These are phyloP conservation scores for Xiphydria camelus DNA, from an alignment of 2,888 invertebrate species.

Conservation along the genomic window DNA sequence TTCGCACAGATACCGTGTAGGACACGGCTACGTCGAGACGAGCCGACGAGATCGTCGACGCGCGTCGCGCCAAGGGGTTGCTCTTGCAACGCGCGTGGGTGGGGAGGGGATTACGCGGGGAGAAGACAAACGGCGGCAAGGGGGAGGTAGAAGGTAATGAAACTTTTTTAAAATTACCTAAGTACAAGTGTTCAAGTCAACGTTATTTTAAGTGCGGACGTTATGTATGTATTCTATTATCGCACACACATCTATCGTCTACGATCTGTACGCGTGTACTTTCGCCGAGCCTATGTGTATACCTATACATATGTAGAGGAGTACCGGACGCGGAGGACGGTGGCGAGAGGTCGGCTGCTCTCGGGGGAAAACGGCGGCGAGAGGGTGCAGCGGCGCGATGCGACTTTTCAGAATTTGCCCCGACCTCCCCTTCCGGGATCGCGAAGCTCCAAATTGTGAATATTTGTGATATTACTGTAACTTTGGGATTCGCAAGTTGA, in stretches of 20 bases:
- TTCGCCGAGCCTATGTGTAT: neutral
- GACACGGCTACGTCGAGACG: too few relatives aligned
- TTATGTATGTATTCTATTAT: constrained; percentile 4
- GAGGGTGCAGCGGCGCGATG: too few relatives aligned
- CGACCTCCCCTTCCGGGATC: neutral
- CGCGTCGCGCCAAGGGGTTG: too few relatives aligned
- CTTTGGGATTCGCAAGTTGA: constrained; percentile 4
- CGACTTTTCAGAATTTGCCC: neutral
- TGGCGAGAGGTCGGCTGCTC: too few relatives aligned
- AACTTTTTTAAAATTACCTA: constrained; percentile 15
- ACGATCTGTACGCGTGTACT: neutral
- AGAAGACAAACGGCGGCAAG: too few relatives aligned
- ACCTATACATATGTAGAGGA: neutral
- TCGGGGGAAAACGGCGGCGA: too few relatives aligned
- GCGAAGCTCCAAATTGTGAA: constrained; percentile 25
- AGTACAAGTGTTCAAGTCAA: constrained; percentile 23
- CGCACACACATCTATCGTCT: neutral
- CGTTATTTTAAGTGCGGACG: constrained; percentile 14
- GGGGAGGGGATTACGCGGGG: too few relatives aligned
- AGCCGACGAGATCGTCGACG: too few relatives aligned
- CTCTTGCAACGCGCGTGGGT: too few relatives aligned
- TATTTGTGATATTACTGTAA: constrained; percentile 26
- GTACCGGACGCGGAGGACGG: too few relatives aligned
- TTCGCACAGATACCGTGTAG: too few relatives aligned
- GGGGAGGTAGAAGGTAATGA: neutral